These are phyloP conservation scores for Heliconius sara DNA, from an alignment of 2,888 invertebrate genomes.

Conservation along the genomic window DNA sequence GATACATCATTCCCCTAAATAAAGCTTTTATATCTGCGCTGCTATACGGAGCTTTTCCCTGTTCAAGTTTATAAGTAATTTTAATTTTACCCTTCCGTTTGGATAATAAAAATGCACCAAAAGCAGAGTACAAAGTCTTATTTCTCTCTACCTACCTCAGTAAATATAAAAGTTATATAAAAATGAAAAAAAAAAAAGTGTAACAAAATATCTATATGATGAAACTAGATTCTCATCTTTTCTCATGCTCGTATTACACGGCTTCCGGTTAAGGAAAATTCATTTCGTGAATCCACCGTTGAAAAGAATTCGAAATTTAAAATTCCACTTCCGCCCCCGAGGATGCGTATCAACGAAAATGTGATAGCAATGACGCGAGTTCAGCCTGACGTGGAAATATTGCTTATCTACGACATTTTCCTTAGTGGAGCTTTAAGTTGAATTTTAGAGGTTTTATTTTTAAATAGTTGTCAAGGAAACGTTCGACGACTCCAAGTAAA, in stretches of 20 bases:
- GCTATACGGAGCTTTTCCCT: too few species aligned
- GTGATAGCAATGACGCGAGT: slow-evolving; percentile 43
- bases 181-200: background rate
- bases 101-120: too few species aligned
- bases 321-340: slow-evolving; percentile 44
- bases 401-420: slow-evolving; percentile 41
- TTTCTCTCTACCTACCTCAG: too few species aligned
- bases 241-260: slow-evolving; percentile 34
- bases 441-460: slow-evolving; percentile 28
- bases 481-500: slow-evolving; percentile 5
- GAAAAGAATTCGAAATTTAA: slow-evolving; percentile 47
- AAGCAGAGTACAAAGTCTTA: background rate
- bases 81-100: too few species aligned
- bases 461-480: slow-evolving; percentile 13
- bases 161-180: background rate
- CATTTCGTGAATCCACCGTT: slow-evolving; percentile 43
- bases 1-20: too few species aligned
- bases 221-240: slow-evolving; percentile 30
- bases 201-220: slow-evolving; percentile 19
- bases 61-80: too few species aligned
- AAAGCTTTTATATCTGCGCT: too few species aligned
- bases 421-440: slow-evolving; percentile 35
- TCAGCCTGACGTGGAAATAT: slow-evolving; percentile 44
- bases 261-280: slow-evolving; percentile 44
- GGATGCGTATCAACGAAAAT: slow-evolving; percentile 44